These are phyloP conservation scores for Drosophila mauritiana DNA, from an alignment of 1,140 invertebrate genomes.

Conservation along the genomic window DNA sequence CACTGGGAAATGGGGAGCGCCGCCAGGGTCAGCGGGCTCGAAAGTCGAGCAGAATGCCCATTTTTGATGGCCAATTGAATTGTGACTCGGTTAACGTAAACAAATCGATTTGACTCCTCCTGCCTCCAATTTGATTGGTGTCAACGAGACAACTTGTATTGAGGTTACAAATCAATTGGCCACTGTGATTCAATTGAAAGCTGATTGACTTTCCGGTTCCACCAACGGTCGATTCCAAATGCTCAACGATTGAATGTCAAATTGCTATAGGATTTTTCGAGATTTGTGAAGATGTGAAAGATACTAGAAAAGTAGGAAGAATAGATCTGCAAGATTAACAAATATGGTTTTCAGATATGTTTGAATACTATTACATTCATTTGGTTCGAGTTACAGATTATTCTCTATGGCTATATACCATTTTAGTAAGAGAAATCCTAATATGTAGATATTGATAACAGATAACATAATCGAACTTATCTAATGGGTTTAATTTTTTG, in stretches of 20 bases:
- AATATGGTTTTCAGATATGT: no score
- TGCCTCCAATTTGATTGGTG: slow-evolving; percentile 58
- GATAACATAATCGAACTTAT: not conserved
- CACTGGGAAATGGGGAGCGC: slow-evolving; percentile 38
- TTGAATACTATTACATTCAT: no score
- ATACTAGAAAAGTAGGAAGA: no score
- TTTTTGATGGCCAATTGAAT: slow-evolving; percentile 34
- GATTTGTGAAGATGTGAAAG: no score
- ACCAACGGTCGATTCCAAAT: slow-evolving; percentile 7
- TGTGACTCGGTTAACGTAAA: slow-evolving; percentile 53
- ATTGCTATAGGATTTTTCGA: no score
- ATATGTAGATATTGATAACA: not conserved
- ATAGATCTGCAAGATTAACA: no score
- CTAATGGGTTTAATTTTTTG: not conserved
- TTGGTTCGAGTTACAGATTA: no score
- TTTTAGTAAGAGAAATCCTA: no score
- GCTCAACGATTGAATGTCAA: not conserved
- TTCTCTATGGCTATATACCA: no score
- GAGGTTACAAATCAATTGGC: slow-evolving; percentile 76
- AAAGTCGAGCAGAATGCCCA: not conserved
- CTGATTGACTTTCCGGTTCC: slow-evolving; percentile 25
- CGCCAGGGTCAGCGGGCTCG: slow-evolving; percentile 32
- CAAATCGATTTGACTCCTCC: slow-evolving; percentile 51
- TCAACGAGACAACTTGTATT: slow-evolving; percentile 70
- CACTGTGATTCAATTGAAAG: slow-evolving; percentile 5